Evolutionary conservation across 2,113 vertebrate species (phyloP).

Genomic region (Forbesichthys papilliferus): DNA sequence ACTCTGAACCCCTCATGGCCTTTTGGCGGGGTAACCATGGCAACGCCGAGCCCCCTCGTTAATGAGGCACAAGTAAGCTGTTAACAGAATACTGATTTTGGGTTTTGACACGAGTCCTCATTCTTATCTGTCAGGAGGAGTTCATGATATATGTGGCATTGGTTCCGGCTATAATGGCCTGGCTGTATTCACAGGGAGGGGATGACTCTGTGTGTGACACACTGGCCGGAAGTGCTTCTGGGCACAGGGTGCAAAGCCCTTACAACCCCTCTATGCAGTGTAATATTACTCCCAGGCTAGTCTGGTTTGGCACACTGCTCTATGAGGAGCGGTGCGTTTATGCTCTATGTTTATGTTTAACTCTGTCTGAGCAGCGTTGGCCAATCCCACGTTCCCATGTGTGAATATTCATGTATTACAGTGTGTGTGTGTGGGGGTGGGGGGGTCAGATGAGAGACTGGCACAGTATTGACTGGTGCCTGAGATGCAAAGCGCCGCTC

Average conservation of each 20-base stretch:
- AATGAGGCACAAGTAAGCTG: constrained; percentile 70
- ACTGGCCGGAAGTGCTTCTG: too few relatives aligned
- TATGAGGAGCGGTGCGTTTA: too few relatives aligned
- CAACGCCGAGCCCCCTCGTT: constrained; percentile 62
- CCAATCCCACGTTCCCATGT: constrained; percentile 51
- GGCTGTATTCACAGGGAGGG: not conserved
- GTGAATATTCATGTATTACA: constrained; percentile 64
- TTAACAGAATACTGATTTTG: constrained; percentile 72
- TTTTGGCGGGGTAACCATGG: constrained; percentile 66
- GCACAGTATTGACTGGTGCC: constrained; percentile 46
- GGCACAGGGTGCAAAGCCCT: too few relatives aligned
- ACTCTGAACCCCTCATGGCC: constrained; percentile 67
- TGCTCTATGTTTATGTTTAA: not conserved
- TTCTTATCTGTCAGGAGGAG: constrained; percentile 54
- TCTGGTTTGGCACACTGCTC: too few relatives aligned
- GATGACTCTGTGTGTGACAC: too few relatives aligned
- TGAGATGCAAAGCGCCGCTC: constrained; percentile 28
- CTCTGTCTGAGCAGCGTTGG: constrained; percentile 37
- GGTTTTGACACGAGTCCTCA: constrained; percentile 56
- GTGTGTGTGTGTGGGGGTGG: constrained; percentile 23
- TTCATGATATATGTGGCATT: constrained; percentile 44
- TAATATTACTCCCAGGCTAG: too few relatives aligned
- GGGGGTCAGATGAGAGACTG: constrained; percentile 44
- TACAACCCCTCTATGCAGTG: too few relatives aligned
- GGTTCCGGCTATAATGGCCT: constrained; percentile 31